Percentiles rank a stretch among this genome's conserved stretches.
These are phyloP conservation scores for Leptoclinus maculatus DNA, from an alignment of 2,797 vertebrate genomes.

Conservation along the genomic window DNA sequence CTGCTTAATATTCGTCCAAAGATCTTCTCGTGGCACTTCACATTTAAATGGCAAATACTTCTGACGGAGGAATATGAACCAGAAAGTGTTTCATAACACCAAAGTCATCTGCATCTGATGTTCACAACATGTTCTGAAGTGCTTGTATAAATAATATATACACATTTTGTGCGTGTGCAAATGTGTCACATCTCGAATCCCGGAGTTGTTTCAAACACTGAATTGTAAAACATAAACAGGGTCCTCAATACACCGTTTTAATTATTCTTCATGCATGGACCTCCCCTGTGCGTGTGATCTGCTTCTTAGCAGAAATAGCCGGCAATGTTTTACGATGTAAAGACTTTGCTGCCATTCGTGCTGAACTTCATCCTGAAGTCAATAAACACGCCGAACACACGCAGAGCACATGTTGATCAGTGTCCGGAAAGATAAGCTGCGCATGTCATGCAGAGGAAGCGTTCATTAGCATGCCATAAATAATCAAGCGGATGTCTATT, in stretches of 20 bases:
- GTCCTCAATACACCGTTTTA: no score
- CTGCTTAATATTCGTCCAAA: not conserved
- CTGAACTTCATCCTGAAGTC: not conserved
- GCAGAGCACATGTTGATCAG: not conserved
- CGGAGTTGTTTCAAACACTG: no score
- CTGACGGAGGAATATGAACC: not conserved
- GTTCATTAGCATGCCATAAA: conserved; percentile 6
- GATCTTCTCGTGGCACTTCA: not conserved
- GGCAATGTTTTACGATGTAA: not conserved
- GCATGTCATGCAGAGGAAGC: not conserved
- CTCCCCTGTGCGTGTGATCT: not conserved
- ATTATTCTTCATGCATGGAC: no score
- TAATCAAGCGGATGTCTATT: not conserved
- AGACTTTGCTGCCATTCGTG: not conserved
- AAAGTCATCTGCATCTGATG: not conserved
- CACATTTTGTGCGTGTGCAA: not conserved
- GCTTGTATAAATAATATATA: not conserved
- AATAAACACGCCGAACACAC: conserved; percentile 3
- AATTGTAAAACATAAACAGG: not conserved
- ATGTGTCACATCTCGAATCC: not conserved
- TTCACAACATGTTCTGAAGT: not conserved
- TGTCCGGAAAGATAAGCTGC: not conserved
- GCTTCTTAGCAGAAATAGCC: not conserved
- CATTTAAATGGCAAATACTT: not conserved
- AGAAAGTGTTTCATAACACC: not conserved